phyloP scores from a whole-genome alignment of 2,113 vertebrate species.

The Pseudorasbora parva region DNA sequence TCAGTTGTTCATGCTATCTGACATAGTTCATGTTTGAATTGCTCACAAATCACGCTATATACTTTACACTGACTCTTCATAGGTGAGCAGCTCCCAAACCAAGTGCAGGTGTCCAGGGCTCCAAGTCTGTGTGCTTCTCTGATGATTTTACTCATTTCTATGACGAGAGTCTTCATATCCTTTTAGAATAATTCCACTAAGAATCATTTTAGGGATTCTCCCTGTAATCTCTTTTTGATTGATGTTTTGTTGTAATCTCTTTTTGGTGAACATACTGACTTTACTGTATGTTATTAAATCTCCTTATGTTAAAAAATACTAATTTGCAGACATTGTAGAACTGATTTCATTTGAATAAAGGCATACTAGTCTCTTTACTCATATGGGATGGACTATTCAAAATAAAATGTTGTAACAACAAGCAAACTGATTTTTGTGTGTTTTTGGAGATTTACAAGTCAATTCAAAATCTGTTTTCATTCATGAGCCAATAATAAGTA shows the following conservation, averaged over 20 bases:
- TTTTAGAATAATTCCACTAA: background rate
- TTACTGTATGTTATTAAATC: background rate
- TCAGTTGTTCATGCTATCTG: background rate
- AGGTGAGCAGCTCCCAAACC: background rate
- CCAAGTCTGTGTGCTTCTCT: conserved; percentile 1
- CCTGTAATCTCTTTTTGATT: background rate
- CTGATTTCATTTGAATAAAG: background rate
- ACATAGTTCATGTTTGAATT: background rate
- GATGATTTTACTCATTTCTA: background rate
- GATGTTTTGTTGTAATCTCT: no score
- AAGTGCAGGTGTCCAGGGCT: background rate
- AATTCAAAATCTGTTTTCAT: background rate
- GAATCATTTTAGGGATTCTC: background rate
- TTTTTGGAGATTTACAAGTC: background rate
- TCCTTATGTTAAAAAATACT: background rate
- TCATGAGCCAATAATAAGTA: background rate
- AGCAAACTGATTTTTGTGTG: background rate
- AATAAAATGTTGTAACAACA: background rate
- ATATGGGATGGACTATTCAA: background rate
- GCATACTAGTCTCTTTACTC: background rate
- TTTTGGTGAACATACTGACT: background rate
- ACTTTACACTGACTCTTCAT: background rate
- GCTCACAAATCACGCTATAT: background rate
- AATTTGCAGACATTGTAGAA: background rate
- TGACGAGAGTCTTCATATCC: background rate